phyloP scores from a whole-genome alignment of 2,113 vertebrate species.

The Mirza zaza region DNA sequence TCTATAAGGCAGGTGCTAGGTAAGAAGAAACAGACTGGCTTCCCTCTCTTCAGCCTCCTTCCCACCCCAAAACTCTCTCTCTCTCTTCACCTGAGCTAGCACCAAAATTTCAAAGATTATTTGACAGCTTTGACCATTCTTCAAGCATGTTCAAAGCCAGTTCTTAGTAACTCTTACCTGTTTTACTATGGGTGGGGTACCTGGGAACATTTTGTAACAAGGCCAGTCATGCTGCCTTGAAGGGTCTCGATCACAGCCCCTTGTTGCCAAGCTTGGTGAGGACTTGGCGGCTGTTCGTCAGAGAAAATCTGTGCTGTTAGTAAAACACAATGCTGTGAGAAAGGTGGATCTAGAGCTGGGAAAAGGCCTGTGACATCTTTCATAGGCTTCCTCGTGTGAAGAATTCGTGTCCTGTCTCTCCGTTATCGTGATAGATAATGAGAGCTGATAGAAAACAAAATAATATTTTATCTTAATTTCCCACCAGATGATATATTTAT shows the following conservation, averaged over 20 bases:
- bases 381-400: neutral
- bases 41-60: neutral
- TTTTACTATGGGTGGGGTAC: neutral
- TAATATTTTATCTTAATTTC: constrained; percentile 14
- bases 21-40: neutral
- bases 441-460: neutral
- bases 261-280: neutral
- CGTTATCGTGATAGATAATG: neutral
- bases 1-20: neutral
- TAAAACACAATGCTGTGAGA: neutral
- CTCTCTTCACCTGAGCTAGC: neutral
- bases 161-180: neutral
- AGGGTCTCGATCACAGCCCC: neutral
- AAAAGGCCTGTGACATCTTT: neutral
- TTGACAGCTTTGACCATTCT: neutral
- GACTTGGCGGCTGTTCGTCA: neutral
- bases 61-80: neutral
- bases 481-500: neutral
- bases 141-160: neutral
- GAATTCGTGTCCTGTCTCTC: neutral
- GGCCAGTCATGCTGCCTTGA: neutral
- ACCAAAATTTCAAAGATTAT: neutral
- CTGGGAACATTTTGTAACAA: neutral
- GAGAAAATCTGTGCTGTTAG: neutral
- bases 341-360: neutral